A percentile compares a stretch with the other conserved stretches of the same genome.
Evolutionary conservation across 2,113 vertebrate species (phyloP).

Genomic region (Chamaetylas fuelleborni): DNA sequence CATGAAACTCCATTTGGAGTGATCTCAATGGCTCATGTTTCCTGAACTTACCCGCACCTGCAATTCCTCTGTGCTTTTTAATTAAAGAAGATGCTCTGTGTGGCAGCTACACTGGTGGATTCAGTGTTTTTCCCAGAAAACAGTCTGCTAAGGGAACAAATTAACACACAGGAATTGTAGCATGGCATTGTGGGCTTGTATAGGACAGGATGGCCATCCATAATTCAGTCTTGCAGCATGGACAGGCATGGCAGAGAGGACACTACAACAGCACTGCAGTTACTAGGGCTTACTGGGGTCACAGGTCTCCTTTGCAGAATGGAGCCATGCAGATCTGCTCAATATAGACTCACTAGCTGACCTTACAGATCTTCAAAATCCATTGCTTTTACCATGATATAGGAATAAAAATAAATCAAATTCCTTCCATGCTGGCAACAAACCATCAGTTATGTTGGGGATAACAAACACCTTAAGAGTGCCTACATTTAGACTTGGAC

Average conservation of each 20-base stretch:
- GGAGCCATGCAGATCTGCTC: background rate
- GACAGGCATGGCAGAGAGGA: background rate
- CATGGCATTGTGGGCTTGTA: background rate
- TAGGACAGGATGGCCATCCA: background rate
- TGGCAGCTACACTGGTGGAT: background rate
- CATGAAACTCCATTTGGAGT: background rate
- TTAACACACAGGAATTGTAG: background rate
- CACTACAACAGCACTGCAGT: background rate
- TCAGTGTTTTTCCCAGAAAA: background rate
- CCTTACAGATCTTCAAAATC: background rate
- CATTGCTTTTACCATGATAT: background rate
- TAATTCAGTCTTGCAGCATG: background rate
- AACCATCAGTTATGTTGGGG: background rate
- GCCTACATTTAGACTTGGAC: background rate
- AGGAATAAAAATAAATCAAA: background rate
- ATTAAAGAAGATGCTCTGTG: background rate
- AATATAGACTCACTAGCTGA: background rate
- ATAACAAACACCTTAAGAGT: background rate
- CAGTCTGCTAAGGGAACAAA: background rate
- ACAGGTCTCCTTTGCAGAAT: background rate
- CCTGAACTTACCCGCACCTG: background rate
- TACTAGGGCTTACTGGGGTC: background rate
- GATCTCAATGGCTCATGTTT: background rate
- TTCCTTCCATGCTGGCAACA: background rate
- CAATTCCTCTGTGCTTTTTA: background rate